Evolutionary conservation across 2,113 vertebrate genomes (phyloP).

Genomic region (Strix aluco): DNA sequence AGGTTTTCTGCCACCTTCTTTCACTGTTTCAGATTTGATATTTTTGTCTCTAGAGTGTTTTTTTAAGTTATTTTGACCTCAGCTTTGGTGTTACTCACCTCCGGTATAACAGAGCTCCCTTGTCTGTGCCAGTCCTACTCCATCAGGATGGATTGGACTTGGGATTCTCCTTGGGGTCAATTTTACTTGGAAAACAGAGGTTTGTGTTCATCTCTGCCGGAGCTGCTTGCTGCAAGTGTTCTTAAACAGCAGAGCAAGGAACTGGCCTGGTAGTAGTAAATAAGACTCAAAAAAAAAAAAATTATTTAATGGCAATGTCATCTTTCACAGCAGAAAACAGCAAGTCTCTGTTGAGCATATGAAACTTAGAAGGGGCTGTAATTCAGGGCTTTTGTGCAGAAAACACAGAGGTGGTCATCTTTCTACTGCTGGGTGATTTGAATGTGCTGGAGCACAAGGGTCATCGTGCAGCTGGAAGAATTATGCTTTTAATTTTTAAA

Average conservation of each 20-base stretch:
- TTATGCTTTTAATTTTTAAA: neutral
- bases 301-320: neutral
- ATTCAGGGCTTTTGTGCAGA: neutral
- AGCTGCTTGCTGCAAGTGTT: constrained; percentile 3
- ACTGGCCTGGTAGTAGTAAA: neutral
- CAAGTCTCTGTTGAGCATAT: neutral
- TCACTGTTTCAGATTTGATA: neutral
- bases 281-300: neutral
- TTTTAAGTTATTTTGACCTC: neutral
- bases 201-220: neutral
- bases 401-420: neutral
- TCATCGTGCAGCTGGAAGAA: neutral
- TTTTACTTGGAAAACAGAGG: constrained; percentile 11
- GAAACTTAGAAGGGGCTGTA: neutral
- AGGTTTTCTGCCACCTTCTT: neutral
- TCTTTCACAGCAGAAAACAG: constrained; percentile 16
- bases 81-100: neutral
- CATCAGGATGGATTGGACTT: neutral
- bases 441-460: neutral
- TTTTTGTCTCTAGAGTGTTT: neutral
- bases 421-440: neutral
- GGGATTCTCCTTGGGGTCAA: neutral
- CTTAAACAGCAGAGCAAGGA: neutral
- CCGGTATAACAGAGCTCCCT: neutral
- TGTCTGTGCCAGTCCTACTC: neutral